phyloP scores from a whole-genome alignment of 2,797 vertebrate genomes.

The Heliangelus exortis region DNA sequence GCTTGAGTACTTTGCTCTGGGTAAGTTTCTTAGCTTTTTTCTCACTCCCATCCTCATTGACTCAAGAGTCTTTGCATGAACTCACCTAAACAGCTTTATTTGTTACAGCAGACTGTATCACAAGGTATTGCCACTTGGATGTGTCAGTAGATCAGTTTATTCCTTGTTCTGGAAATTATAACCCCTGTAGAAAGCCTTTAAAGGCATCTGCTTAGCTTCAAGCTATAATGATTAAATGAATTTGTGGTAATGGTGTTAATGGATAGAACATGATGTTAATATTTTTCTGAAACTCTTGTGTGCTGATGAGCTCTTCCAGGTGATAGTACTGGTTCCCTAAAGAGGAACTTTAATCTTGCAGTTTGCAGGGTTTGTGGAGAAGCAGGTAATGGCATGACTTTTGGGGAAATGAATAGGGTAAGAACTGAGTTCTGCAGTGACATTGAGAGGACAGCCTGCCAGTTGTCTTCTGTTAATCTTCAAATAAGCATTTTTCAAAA shows the following conservation, averaged over 20 bases:
- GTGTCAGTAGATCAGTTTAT: neutral
- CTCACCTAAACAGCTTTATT: conserved; percentile 32
- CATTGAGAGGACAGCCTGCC: neutral
- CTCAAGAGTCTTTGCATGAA: conserved; percentile 62
- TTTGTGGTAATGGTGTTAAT: neutral
- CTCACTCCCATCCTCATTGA: conserved; percentile 32
- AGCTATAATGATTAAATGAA: neutral
- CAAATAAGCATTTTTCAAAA: neutral
- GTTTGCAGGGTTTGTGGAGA: neutral
- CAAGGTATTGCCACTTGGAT: conserved; percentile 60
- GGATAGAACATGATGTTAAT: neutral
- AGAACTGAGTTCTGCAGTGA: neutral
- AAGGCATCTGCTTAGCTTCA: neutral
- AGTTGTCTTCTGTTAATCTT: neutral
- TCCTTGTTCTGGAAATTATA: neutral
- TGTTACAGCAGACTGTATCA: conserved; percentile 37
- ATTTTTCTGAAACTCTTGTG: neutral
- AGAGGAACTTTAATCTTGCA: neutral
- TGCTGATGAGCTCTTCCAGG: neutral
- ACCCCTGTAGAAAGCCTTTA: neutral
- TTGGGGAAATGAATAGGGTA: neutral
- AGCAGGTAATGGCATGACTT: neutral
- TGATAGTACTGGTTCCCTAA: neutral
- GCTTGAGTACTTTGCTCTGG: conserved; percentile 81
- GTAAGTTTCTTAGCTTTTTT: conserved; percentile 77